Evolutionary conservation across 92 coral and sea anemone genomes (phyloP), one percentile per base, ranked within the genome.

Genomic region (Bergia puertoricense): DNA sequence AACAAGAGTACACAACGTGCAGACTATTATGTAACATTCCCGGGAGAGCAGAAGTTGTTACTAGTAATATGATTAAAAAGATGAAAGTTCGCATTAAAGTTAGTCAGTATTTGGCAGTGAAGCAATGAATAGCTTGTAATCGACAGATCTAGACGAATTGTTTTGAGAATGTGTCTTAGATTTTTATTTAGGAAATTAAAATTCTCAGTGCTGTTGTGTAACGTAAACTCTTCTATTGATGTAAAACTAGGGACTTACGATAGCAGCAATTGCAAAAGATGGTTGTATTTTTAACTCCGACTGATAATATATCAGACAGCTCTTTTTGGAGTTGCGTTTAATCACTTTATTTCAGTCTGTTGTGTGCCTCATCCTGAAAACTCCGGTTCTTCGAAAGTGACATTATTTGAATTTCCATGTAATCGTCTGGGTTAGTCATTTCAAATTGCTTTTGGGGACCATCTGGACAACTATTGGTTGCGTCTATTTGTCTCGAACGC

Each of bases 231-330:
- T 80, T 57, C 72, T 80, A 39, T 5, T 80, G 72, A 39, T 57
- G 76, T 67, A 66, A 56, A 41, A 6, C 15, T 38, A 56, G 15
- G 30, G 80, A 23, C 65, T 4, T 11, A 54, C 23, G 14, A 41
- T n/a, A 82, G 40, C 71, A 57, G 39, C 59, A 68, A 8, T 23
- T 44, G n/a, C 79, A 68, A 38, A 48, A 83, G 62, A 84, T 23
- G 69, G 86, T 62, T 84, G 69, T 69, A 69, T 45, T 84, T 72
- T 73, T 71, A 73, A 84, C 57, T 71, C 68, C 5, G 44, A 67
- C 87, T 84, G 68, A 71, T 50, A 84, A 71, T 84, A 73, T 74
- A 69, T 57, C 79, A 45, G 68, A 36, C 79, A 71, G 66, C 36
- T 84, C 68, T 46, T 46, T 37, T 41, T 36, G 30, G 44, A 50